These are phyloP conservation scores for Germaria angustata DNA, from an alignment of 2,888 invertebrate species.

Conservation along the genomic window DNA sequence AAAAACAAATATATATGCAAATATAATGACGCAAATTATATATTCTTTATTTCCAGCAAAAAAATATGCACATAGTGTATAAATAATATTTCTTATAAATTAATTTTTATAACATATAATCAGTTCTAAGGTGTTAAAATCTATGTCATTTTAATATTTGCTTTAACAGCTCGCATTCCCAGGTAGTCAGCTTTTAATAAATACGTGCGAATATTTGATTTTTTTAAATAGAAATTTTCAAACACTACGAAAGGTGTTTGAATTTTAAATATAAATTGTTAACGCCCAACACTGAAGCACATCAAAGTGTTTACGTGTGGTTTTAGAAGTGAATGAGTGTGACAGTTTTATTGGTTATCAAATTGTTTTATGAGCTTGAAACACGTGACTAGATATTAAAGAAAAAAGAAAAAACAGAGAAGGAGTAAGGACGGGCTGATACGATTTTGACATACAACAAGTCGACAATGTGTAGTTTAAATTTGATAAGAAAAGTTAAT, in stretches of 20 bases:
- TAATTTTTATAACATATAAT: conserved; percentile 26
- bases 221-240: background rate
- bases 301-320: background rate
- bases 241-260: conserved; percentile 10
- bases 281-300: conserved; percentile 36
- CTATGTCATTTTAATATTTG: conserved; percentile 33
- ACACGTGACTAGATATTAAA: conserved; percentile 69
- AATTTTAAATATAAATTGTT: background rate
- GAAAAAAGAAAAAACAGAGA: conserved; percentile 3
- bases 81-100: conserved; percentile 23
- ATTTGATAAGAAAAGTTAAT: conserved; percentile 61
- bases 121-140: conserved; percentile 34
- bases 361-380: conserved; percentile 79
- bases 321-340: conserved; percentile 51
- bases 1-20: too few relatives aligned
- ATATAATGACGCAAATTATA: too few relatives aligned
- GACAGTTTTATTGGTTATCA: conserved; percentile 80
- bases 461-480: conserved; percentile 52
- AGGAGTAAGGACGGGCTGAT: conserved; percentile 18
- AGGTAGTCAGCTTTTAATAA: background rate
- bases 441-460: conserved; percentile 52
- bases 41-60: too few relatives aligned
- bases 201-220: background rate
- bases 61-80: background rate
- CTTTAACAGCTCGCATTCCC: conserved; percentile 26